Conservation (phyloP, 2,113 vertebrate species). For the Aramus guarauna region DNA sequence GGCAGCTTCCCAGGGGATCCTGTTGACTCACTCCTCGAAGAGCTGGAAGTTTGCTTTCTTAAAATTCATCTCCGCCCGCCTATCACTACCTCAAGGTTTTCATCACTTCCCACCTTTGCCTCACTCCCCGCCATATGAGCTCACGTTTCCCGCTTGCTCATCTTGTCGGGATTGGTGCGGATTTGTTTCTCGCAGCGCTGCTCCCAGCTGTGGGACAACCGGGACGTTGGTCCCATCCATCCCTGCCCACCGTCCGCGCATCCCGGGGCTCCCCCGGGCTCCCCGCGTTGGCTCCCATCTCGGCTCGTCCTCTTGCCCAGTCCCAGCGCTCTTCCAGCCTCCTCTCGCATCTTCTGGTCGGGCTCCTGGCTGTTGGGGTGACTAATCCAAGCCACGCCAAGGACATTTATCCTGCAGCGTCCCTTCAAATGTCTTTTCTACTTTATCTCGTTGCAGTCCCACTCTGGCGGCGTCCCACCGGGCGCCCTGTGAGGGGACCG, state of each 20-base stretch:
- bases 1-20: neutral
- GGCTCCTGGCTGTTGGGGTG: neutral
- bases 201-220: neutral
- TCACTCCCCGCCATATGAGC: neutral
- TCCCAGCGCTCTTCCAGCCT: neutral
- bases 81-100: neutral
- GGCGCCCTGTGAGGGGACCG: accelerated
- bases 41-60: neutral
- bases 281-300: neutral
- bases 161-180: neutral
- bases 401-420: neutral
- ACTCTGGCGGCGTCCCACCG: accelerated
- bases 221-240: neutral
- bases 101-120: neutral
- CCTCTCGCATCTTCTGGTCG: neutral
- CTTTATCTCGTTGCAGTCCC: neutral
- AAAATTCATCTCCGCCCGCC: neutral
- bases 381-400: neutral
- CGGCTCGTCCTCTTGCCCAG: neutral
- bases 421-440: neutral
- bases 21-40: neutral
- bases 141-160: neutral
- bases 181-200: neutral
- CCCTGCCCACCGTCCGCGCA: neutral
- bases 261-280: neutral